Base-by-base conservation (phyloP, 1,140 invertebrate species). In the Xylocopa sonorina region DNA sequence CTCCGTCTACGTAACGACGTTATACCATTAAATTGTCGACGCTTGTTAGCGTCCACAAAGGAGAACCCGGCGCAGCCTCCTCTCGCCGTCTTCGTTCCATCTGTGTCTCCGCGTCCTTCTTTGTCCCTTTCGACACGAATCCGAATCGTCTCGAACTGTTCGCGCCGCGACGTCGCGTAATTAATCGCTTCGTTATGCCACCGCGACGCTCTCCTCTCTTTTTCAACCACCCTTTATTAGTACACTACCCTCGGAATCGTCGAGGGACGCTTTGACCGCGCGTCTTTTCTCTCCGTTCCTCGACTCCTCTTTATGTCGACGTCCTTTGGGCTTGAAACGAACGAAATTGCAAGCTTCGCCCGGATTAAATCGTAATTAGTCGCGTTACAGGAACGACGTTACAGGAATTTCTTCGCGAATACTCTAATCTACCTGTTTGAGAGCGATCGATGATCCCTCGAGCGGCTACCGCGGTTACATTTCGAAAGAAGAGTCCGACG, bases 1-100 rank as follows among this genome's bases (percentile, higher is more conserved):
- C 81, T 38, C 78, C 43, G 63, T 63, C 53, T 78, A 63, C 58
- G 77, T 87, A 87, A 90, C 82, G 80, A 88, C 85, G 80, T 91
- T 91, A 89, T 69, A 75, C 89, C 87, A 92, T 91, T 90, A 90
- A 90, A 84, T 91, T 90, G 88, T 89, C 89, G 58, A 72, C 71
- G 67, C 86, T 88, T 83, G 87, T 90, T 90, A 90, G 57, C 75
- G 53, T 83, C 76, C 58, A 55, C 73, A 75, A 82, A 78, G 34
- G 29, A 68, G 48, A 29, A 67, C 57, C 43, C 57, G 62, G 80
- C 73, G n/a, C n/a, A n/a, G n/a, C 58, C 51, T 73, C 29, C 27
- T 76, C 75, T 51, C 32, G n/a, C n/a, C n/a, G n/a, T 46, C 74
- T 76, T 67, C 46, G 16, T 46, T 34, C 24, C 57, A 16, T 21